These are phyloP conservation scores for Graphium colonna DNA, from an alignment of 2,888 invertebrate species.

Conservation along the genomic window DNA sequence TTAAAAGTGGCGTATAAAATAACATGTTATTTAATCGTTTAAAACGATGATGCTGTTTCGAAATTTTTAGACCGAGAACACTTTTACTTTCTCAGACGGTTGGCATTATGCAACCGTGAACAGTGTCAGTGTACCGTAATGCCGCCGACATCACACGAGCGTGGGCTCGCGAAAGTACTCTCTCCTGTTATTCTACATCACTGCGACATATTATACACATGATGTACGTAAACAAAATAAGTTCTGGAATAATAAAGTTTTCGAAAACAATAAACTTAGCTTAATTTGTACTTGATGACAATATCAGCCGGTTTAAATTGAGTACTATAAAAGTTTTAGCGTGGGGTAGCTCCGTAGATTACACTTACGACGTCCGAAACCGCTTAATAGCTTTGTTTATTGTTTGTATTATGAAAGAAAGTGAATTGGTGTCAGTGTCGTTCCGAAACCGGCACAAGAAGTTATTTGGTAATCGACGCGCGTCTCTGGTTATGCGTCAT, in stretches of 20 bases:
- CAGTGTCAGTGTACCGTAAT: constrained; percentile 58
- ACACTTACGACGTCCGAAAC: background rate
- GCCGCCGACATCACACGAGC: constrained; percentile 39
- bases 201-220: background rate
- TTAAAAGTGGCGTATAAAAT: constrained; percentile 36
- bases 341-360: background rate
- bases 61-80: constrained; percentile 66
- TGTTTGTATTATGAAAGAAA: constrained; percentile 66
- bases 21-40: constrained; percentile 17
- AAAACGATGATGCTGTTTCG: constrained; percentile 53
- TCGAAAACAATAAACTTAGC: too few species aligned
- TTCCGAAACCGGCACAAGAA: constrained; percentile 55
- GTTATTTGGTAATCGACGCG: constrained; percentile 50
- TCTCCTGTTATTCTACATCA: constrained; percentile 40
- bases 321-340: background rate
- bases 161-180: constrained; percentile 64
- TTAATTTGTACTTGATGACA: too few species aligned
- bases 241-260: too few species aligned
- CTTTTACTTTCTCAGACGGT: constrained; percentile 76
- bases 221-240: background rate
- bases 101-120: constrained; percentile 64
- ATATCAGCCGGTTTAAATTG: too few species aligned
- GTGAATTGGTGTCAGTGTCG: constrained; percentile 69
- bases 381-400: constrained; percentile 45
- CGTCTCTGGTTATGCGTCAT: constrained; percentile 61